Conservation (phyloP, 2,113 vertebrate genomes). For the Solea solea region DNA sequence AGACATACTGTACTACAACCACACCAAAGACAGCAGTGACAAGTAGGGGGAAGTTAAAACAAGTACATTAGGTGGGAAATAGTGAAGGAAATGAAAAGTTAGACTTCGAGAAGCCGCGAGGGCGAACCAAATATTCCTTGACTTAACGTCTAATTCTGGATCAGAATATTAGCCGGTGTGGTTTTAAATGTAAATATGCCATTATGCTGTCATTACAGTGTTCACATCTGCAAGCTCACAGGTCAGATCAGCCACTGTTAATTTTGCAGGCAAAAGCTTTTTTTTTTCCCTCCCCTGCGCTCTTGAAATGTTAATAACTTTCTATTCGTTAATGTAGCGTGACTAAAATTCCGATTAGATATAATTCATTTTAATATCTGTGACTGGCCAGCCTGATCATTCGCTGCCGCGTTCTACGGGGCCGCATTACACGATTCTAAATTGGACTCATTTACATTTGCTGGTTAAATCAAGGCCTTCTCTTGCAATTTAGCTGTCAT, state of each 20-base stretch:
- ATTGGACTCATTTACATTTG: slow-evolving; percentile 98
- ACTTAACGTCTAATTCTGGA: slow-evolving; percentile 94
- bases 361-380: slow-evolving; percentile 99
- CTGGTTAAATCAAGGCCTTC: slow-evolving; percentile 91
- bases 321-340: slow-evolving; percentile 99
- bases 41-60: slow-evolving; percentile 57
- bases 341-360: slow-evolving; percentile 99
- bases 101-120: slow-evolving; percentile 86
- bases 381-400: slow-evolving; percentile 98
- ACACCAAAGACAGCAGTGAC: slow-evolving; percentile 51
- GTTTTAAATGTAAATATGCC: slow-evolving; percentile 99
- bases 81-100: slow-evolving; percentile 92
- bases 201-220: slow-evolving; percentile 99
- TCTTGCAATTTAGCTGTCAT: slow-evolving; percentile 95
- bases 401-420: slow-evolving; percentile 92
- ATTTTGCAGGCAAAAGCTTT: slow-evolving; percentile 98
- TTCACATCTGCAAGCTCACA: slow-evolving; percentile 91
- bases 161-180: slow-evolving; percentile 94
- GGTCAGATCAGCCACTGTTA: slow-evolving; percentile 97
- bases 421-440: slow-evolving; percentile 94
- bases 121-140: slow-evolving; percentile 97
- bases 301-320: slow-evolving; percentile 99
- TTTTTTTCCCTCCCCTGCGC: slow-evolving; percentile 67
- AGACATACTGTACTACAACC: slow-evolving; percentile 4
- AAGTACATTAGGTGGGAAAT: slow-evolving; percentile 77